Conservation (phyloP, 1,140 invertebrate species). For the Lithobius niger region DNA sequence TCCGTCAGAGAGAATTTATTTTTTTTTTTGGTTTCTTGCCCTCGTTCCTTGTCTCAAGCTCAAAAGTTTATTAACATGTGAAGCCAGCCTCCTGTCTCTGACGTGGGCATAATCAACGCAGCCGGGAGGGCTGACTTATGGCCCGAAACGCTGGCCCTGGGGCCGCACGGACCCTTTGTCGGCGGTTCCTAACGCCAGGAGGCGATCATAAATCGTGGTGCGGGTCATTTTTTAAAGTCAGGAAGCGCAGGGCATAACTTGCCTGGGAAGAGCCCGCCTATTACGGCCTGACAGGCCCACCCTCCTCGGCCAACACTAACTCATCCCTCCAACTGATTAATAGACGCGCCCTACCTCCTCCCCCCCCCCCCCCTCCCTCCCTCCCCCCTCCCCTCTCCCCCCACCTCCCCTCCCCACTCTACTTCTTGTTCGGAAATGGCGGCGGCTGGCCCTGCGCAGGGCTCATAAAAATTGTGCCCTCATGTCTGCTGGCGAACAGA, state of each 20-base stretch:
- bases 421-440: no score
- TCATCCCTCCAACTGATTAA: background rate
- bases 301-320: background rate
- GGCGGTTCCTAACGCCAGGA: background rate
- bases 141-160: background rate
- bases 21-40: no score
- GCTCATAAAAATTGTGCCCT: no score
- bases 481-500: no score
- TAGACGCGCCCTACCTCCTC: no score
- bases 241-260: background rate
- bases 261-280: background rate
- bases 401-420: background rate
- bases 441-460: no score
- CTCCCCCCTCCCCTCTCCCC: background rate
- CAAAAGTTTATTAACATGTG: background rate
- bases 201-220: background rate
- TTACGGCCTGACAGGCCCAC: slow-evolving; percentile 3
- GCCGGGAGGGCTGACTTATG: background rate
- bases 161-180: background rate
- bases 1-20: no score
- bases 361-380: background rate
- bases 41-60: no score
- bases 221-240: background rate
- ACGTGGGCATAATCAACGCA: background rate
- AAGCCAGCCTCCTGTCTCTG: background rate